These are phyloP conservation scores for Diplazon laetatorius DNA, from an alignment of 2,888 invertebrate genomes.

Conservation along the genomic window DNA sequence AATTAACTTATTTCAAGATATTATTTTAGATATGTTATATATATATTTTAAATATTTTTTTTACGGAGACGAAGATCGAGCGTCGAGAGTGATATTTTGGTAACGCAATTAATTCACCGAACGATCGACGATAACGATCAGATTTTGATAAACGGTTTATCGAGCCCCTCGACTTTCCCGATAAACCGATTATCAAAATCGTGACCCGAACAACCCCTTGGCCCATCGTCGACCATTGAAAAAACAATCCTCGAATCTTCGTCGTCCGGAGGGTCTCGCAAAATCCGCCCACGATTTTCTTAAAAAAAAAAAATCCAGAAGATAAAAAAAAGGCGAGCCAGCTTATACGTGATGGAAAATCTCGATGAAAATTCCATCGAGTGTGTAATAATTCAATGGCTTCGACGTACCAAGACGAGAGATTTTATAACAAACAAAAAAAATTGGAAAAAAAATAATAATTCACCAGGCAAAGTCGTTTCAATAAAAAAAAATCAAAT, in stretches of 20 bases:
- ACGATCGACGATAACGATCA: constrained; percentile 20
- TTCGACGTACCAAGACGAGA: constrained; percentile 37
- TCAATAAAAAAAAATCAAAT: constrained; percentile 25
- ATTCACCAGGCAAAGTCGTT: constrained; percentile 15
- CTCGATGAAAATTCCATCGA: constrained; percentile 37
- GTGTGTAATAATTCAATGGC: constrained; percentile 42
- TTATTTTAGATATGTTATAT: background rate
- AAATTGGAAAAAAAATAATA: constrained; percentile 8
- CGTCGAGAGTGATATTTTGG: constrained; percentile 1
- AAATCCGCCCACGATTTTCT: constrained; percentile 8
- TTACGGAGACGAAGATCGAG: background rate
- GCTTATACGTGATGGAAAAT: constrained; percentile 24
- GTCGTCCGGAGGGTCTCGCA: background rate
- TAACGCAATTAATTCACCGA: background rate
- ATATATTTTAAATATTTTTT: background rate
- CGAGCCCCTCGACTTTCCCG: constrained; percentile 39
- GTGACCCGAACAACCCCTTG: too few relatives aligned
- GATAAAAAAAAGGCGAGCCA: too few relatives aligned
- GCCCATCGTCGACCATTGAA: constrained; percentile 29
- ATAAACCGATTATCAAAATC: constrained; percentile 40
- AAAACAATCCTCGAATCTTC: background rate
- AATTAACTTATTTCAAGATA: background rate
- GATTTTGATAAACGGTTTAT: constrained; percentile 28
- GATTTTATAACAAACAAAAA: too few relatives aligned
- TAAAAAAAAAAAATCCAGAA: constrained; percentile 19